Percentiles rank a stretch among this genome's conserved stretches.
Evolutionary conservation across 2,113 vertebrate species (phyloP).

Genomic region (Mormoops blainvillei): DNA sequence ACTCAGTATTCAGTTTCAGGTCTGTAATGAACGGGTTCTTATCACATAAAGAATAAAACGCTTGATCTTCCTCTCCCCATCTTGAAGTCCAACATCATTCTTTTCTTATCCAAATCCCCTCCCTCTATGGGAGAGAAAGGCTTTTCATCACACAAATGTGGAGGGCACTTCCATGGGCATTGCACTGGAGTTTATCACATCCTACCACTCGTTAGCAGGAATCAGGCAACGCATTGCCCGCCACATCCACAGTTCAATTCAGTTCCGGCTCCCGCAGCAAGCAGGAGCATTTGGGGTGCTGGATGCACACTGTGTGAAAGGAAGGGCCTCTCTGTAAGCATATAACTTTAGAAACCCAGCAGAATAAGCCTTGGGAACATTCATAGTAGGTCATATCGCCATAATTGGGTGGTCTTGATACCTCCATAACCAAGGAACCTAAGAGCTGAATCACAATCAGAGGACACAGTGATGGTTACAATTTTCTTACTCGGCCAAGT

Average conservation of each 20-base stretch:
- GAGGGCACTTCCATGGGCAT: not conserved
- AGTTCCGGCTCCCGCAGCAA: not conserved
- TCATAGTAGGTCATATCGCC: not conserved
- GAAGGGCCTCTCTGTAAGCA: not conserved
- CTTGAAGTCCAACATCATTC: not conserved
- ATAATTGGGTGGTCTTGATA: not conserved
- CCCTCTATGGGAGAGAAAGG: not conserved
- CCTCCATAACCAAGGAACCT: not conserved
- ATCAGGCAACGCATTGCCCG: not conserved
- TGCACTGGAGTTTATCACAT: not conserved
- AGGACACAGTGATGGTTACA: not conserved
- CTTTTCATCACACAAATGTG: not conserved
- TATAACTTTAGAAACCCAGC: not conserved
- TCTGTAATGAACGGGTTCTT: not conserved
- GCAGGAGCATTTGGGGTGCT: not conserved
- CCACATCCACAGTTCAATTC: not conserved
- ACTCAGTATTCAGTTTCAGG: not conserved
- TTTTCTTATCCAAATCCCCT: not conserved
- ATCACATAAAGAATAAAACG: not conserved
- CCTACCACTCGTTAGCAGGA: not conserved
- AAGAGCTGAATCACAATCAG: not conserved
- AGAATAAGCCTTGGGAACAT: not conserved
- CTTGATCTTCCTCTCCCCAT: not conserved
- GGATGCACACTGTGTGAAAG: not conserved
- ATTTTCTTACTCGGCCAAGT: not conserved